These are phyloP conservation scores for Anticlea derivata DNA, from an alignment of 2,888 invertebrate species.

Conservation along the genomic window DNA sequence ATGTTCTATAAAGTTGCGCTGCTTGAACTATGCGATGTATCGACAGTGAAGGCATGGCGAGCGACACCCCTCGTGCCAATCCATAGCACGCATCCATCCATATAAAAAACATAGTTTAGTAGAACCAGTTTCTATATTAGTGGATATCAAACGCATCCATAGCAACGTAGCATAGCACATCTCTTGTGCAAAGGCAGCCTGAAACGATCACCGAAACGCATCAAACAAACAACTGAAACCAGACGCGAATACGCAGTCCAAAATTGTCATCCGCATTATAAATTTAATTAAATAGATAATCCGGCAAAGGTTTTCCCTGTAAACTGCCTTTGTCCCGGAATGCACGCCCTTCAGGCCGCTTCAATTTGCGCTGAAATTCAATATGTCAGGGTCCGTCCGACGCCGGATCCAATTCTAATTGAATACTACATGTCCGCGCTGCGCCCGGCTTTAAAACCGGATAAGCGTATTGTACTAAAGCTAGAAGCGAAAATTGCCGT, in stretches of 20 bases:
- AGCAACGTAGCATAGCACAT: too few relatives aligned
- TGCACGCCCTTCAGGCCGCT: slow-evolving; percentile 30
- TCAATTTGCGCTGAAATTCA: slow-evolving; percentile 46
- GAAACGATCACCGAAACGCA: not conserved
- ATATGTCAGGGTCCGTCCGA: slow-evolving; percentile 43
- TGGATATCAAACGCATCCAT: too few relatives aligned
- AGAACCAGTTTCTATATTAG: too few relatives aligned
- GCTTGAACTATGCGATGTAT: too few relatives aligned
- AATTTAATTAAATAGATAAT: slow-evolving; percentile 30
- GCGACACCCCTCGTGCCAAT: too few relatives aligned
- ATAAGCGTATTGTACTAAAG: slow-evolving; percentile 30
- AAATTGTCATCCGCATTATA: slow-evolving; percentile 23
- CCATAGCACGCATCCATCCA: too few relatives aligned
- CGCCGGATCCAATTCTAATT: slow-evolving; percentile 43
- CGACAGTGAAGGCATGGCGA: too few relatives aligned
- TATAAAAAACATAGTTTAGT: too few relatives aligned
- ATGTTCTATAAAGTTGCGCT: too few relatives aligned
- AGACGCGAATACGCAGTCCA: slow-evolving; percentile 15
- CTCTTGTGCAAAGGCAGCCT: too few relatives aligned
- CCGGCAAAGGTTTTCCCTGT: slow-evolving; percentile 20
- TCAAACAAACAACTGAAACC: slow-evolving; percentile 14
- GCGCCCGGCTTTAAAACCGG: slow-evolving; percentile 37
- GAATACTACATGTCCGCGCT: slow-evolving; percentile 47
- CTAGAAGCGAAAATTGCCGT: slow-evolving; percentile 29
- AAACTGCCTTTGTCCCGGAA: slow-evolving; percentile 28